phyloP scores from a whole-genome alignment of 2,888 invertebrate species.

The Strigamia crassipes region DNA sequence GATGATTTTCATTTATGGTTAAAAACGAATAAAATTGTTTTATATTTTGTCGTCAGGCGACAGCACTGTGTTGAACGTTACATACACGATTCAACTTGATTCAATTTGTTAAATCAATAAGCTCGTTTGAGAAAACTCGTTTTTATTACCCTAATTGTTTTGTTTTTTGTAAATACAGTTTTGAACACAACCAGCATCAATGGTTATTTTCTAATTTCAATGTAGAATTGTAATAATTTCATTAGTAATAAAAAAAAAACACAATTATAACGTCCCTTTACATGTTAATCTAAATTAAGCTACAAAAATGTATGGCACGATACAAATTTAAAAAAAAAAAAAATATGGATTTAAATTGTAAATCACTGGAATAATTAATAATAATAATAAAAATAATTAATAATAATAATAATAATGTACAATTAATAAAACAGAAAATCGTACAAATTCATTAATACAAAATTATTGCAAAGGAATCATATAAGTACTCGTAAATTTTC shows the following conservation, averaged over 20 bases:
- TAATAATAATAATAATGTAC: background rate
- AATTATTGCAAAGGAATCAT: slow-evolving; percentile 21
- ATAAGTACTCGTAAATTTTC: background rate
- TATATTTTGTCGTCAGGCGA: no score
- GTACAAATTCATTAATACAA: slow-evolving; percentile 18
- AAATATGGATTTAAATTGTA: background rate
- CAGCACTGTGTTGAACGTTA: no score
- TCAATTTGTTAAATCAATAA: background rate
- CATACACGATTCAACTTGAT: no score
- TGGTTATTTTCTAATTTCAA: slow-evolving; percentile 3
- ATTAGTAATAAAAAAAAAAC: background rate
- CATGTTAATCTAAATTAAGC: background rate
- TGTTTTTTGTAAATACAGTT: background rate
- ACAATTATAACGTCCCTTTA: background rate
- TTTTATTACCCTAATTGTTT: slow-evolving; percentile 14
- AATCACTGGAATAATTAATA: background rate
- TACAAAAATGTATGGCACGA: background rate
- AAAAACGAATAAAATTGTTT: no score
- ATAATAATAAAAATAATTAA: background rate
- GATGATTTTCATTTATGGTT: no score
- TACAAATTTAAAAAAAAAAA: background rate
- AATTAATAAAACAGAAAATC: background rate
- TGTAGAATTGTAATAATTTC: background rate
- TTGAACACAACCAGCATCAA: background rate
- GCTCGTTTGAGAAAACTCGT: background rate